Conservation (phyloP, 2,888 invertebrate genomes). For the Diploptera punctata region DNA sequence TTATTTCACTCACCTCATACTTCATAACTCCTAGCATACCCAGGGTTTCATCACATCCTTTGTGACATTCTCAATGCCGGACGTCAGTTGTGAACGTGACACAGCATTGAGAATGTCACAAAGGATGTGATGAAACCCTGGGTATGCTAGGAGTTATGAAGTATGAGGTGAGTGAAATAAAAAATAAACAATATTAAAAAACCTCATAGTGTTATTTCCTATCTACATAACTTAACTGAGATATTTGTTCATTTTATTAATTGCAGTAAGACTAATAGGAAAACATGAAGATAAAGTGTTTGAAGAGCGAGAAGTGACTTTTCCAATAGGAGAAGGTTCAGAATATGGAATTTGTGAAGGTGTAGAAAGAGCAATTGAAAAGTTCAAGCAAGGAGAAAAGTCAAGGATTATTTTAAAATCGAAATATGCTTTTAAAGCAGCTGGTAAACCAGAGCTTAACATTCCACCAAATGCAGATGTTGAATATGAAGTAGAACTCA, state of each 20-base stretch:
- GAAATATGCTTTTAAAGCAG: slow-evolving; percentile 78
- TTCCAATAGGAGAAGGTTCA: slow-evolving; percentile 84
- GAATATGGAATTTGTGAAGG: slow-evolving; percentile 80
- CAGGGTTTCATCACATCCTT: too few relatives aligned
- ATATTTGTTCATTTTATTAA: slow-evolving; percentile 8
- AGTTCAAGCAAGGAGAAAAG: slow-evolving; percentile 81
- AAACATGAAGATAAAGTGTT: slow-evolving; percentile 70
- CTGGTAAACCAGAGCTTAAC: slow-evolving; percentile 70
- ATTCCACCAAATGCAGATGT: slow-evolving; percentile 82
- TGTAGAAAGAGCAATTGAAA: slow-evolving; percentile 79
- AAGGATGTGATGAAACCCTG: too few relatives aligned
- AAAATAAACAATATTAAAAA: too few relatives aligned
- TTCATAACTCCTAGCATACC: too few relatives aligned
- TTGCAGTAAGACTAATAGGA: slow-evolving; percentile 76
- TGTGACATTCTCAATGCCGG: too few relatives aligned
- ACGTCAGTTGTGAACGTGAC: too few relatives aligned
- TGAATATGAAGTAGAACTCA: slow-evolving; percentile 82
- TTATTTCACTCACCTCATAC: too few relatives aligned
- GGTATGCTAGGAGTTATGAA: too few relatives aligned
- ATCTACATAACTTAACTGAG: too few relatives aligned
- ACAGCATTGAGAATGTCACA: too few relatives aligned
- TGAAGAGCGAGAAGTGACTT: slow-evolving; percentile 83
- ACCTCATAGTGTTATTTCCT: too few relatives aligned
- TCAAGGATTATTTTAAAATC: slow-evolving; percentile 76
- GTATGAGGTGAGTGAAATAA: too few relatives aligned